These are phyloP conservation scores for Drosophila parthenogenetica DNA, from an alignment of 2,888 invertebrate species.

Conservation along the genomic window DNA sequence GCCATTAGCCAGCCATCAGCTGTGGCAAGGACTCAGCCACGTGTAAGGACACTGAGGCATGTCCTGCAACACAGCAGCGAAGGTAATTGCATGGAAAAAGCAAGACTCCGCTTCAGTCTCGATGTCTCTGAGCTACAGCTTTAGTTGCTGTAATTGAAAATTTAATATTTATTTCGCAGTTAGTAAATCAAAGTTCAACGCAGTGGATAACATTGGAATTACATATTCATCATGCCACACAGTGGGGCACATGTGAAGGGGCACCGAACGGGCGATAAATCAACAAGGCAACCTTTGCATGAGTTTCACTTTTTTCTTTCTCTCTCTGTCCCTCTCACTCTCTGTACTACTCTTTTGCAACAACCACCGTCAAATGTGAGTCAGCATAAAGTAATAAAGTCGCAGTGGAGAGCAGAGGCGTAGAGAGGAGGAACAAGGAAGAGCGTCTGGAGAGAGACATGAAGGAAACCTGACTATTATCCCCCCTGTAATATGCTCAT, in stretches of 20 bases:
- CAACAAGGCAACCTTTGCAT: slow-evolving; percentile 79
- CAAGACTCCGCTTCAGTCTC: slow-evolving; percentile 35
- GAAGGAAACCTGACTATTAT: slow-evolving; percentile 46
- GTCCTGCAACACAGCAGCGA: slow-evolving; percentile 49
- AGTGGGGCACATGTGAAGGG: slow-evolving; percentile 50
- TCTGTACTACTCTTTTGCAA: slow-evolving; percentile 8
- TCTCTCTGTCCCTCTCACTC: background rate
- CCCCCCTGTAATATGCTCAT: slow-evolving; percentile 57
- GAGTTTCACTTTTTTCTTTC: slow-evolving; percentile 43
- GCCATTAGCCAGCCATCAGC: slow-evolving; percentile 53
- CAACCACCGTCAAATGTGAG: slow-evolving; percentile 45
- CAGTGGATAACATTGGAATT: slow-evolving; percentile 72
- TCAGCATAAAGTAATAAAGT: slow-evolving; percentile 78
- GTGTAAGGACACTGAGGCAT: slow-evolving; percentile 52
- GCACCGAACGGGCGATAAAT: slow-evolving; percentile 60
- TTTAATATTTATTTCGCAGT: slow-evolving; percentile 80
- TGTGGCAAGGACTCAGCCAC: slow-evolving; percentile 42
- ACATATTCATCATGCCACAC: slow-evolving; percentile 76
- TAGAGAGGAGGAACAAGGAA: background rate
- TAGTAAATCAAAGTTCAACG: slow-evolving; percentile 78
- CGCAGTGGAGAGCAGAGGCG: slow-evolving; percentile 4
- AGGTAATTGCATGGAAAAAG: slow-evolving; percentile 80
- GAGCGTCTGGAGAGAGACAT: background rate
- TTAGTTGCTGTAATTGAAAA: slow-evolving; percentile 70
- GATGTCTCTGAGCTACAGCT: slow-evolving; percentile 33